Percentiles rank a stretch among this genome's conserved stretches.
These are phyloP conservation scores for Aspiorhynchus laticeps DNA, from an alignment of 2,113 vertebrate genomes.

Conservation along the genomic window DNA sequence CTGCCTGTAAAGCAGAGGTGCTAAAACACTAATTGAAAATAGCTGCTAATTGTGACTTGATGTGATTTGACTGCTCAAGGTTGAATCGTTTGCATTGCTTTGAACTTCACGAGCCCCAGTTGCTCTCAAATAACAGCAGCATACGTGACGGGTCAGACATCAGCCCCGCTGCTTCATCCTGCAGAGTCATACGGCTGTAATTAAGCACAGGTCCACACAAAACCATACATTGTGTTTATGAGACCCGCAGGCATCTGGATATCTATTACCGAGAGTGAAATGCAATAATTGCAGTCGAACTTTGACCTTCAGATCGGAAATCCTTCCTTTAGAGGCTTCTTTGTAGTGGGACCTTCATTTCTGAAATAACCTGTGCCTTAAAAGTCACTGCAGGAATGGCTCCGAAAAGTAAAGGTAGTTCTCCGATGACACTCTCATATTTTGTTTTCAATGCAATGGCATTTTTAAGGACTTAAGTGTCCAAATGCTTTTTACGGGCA, in stretches of 20 bases:
- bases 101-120: background rate
- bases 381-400: background rate
- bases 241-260: background rate
- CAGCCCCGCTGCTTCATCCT: background rate
- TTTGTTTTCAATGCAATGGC: no score
- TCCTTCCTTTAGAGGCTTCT: background rate
- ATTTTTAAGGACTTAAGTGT: background rate
- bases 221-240: conserved; percentile 19
- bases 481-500: background rate
- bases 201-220: conserved; percentile 18
- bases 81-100: conserved; percentile 2
- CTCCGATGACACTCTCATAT: background rate
- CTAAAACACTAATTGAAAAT: background rate
- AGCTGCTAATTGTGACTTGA: background rate
- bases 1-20: background rate
- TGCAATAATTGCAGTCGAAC: background rate
- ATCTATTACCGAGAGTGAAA: background rate
- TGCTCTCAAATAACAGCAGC: conserved; percentile 3
- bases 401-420: background rate
- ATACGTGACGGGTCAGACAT: conserved; percentile 36
- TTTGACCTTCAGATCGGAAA: conserved; percentile 26
- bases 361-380: background rate
- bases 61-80: background rate
- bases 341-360: background rate
- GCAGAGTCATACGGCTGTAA: background rate